Evolutionary conservation across 2,888 invertebrate species (phyloP).

Genomic region (Crematogaster levior): DNA sequence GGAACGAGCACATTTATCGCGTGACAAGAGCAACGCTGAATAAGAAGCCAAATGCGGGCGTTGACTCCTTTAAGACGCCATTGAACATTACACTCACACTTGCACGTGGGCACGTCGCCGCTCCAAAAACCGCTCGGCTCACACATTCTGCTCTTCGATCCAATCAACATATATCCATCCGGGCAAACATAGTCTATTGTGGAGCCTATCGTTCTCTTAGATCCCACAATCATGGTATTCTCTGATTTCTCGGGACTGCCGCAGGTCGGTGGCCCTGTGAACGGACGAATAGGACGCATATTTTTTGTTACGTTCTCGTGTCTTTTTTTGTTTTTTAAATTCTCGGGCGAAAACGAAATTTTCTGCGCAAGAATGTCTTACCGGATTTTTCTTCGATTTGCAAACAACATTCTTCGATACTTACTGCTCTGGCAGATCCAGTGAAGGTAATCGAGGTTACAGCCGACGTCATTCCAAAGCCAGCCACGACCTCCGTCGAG

Average conservation of each 20-base stretch:
- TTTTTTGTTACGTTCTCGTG: not conserved
- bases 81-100: slow-evolving; percentile 88
- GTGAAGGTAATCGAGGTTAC: slow-evolving; percentile 96
- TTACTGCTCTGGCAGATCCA: slow-evolving; percentile 97
- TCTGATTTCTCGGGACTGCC: slow-evolving; percentile 95
- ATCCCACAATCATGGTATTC: slow-evolving; percentile 93
- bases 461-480: slow-evolving; percentile 98
- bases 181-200: slow-evolving; percentile 92
- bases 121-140: slow-evolving; percentile 93
- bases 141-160: slow-evolving; percentile 90
- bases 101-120: slow-evolving; percentile 92
- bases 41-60: not conserved
- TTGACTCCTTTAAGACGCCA: not conserved
- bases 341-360: not conserved
- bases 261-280: slow-evolving; percentile 92
- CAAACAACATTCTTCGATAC: slow-evolving; percentile 80
- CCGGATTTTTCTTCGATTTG: not conserved
- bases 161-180: slow-evolving; percentile 92
- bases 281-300: slow-evolving; percentile 67
- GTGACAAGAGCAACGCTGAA: not conserved
- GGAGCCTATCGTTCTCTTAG: slow-evolving; percentile 90
- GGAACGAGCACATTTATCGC: not conserved
- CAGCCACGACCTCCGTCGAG: slow-evolving; percentile 95
- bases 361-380: not conserved
- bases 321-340: not conserved